Evolutionary conservation across 2,888 invertebrate genomes (phyloP).

Genomic region (Drosophila birchii): DNA sequence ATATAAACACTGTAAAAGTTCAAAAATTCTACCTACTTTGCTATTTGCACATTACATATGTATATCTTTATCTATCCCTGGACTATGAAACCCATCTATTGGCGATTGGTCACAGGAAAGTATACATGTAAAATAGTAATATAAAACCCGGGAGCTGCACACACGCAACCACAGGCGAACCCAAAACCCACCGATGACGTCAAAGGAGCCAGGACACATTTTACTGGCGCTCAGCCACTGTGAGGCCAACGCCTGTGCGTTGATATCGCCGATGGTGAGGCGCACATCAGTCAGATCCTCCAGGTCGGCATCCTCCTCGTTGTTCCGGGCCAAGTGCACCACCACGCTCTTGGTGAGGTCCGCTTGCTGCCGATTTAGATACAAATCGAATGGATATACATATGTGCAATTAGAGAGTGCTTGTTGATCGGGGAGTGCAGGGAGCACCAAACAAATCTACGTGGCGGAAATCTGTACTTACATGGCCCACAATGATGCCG

Average conservation of each 20-base stretch:
- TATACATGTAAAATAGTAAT: background rate
- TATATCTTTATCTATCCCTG: constrained; percentile 1
- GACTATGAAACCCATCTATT: background rate
- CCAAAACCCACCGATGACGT: constrained; percentile 88
- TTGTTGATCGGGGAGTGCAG: constrained; percentile 12
- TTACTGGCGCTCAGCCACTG: constrained; percentile 94
- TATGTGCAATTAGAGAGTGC: background rate
- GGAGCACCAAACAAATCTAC: constrained; percentile 55
- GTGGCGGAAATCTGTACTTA: constrained; percentile 82
- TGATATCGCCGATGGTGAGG: constrained; percentile 69
- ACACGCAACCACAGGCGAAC: background rate
- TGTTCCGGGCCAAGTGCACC: constrained; percentile 92
- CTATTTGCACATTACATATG: background rate
- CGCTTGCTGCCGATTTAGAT: constrained; percentile 80
- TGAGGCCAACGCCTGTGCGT: constrained; percentile 84
- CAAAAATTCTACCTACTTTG: background rate
- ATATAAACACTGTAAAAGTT: background rate
- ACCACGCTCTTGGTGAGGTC: constrained; percentile 90
- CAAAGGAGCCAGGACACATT: constrained; percentile 96
- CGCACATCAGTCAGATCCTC: constrained; percentile 62
- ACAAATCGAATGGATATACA: background rate
- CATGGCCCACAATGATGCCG: constrained; percentile 93
- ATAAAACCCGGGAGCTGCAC: background rate
- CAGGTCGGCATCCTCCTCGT: constrained; percentile 85
- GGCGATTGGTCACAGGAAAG: background rate